A percentile compares a stretch with the other conserved stretches of the same genome.
phyloP scores from a whole-genome alignment of 2,888 invertebrate species.

The Ophion obscuratus region DNA sequence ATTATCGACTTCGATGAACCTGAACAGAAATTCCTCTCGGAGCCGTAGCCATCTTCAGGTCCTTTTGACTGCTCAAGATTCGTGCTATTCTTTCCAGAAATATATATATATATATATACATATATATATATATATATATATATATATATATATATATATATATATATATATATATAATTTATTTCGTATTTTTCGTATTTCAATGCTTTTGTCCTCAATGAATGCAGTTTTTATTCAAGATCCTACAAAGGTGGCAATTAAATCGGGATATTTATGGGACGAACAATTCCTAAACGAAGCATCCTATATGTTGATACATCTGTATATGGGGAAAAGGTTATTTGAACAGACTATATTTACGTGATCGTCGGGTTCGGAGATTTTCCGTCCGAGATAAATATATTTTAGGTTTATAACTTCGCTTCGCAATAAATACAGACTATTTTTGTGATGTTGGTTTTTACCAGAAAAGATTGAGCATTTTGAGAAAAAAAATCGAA shows the following conservation, averaged over 20 bases:
- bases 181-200: background rate
- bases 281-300: background rate
- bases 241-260: conserved; percentile 3
- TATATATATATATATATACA: background rate
- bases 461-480: background rate
- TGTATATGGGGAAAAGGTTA: background rate
- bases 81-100: conserved; percentile 7
- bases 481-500: background rate
- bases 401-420: no score
- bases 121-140: no score
- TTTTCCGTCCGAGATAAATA: no score
- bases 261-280: background rate
- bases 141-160: no score
- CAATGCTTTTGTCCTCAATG: background rate
- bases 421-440: no score
- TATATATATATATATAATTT: no score
- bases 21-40: conserved; percentile 28
- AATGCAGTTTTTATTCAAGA: background rate
- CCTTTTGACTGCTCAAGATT: conserved; percentile 6
- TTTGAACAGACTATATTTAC: background rate
- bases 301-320: background rate
- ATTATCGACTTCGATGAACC: conserved; percentile 59
- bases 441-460: no score
- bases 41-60: conserved; percentile 8
- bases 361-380: no score